Conservation (phyloP, 2,797 vertebrate species). For the Anguilla anguilla region DNA sequence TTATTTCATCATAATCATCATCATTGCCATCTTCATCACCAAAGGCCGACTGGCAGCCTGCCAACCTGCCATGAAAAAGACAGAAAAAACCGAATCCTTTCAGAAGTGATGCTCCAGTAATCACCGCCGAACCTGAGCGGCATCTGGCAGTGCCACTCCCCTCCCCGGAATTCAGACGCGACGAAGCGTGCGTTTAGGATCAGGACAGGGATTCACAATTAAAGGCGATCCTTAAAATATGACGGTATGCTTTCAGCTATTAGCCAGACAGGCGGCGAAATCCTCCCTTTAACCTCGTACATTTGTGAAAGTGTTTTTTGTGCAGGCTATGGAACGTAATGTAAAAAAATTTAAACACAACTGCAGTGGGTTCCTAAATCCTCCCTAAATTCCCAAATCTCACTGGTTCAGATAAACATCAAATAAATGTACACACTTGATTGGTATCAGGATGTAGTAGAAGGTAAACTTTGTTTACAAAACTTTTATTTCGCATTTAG, state of each 20-base stretch:
- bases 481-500: too few relatives aligned
- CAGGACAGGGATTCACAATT: neutral
- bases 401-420: neutral
- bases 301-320: too few relatives aligned
- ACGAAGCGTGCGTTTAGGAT: neutral
- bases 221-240: neutral
- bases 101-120: neutral
- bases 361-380: too few relatives aligned
- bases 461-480: too few relatives aligned
- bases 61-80: neutral
- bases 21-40: neutral
- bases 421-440: too few relatives aligned
- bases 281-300: too few relatives aligned
- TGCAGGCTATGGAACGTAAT: too few relatives aligned
- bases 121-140: neutral
- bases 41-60: neutral
- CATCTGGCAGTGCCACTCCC: neutral
- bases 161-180: neutral
- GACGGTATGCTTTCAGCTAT: neutral
- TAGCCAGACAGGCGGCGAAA: too few relatives aligned
- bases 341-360: too few relatives aligned
- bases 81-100: neutral
- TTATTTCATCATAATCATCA: neutral
- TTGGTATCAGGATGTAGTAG: too few relatives aligned
- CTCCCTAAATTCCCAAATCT: too few relatives aligned